phyloP scores from a whole-genome alignment of 2,888 invertebrate genomes.

The Pedicia rivosa region DNA sequence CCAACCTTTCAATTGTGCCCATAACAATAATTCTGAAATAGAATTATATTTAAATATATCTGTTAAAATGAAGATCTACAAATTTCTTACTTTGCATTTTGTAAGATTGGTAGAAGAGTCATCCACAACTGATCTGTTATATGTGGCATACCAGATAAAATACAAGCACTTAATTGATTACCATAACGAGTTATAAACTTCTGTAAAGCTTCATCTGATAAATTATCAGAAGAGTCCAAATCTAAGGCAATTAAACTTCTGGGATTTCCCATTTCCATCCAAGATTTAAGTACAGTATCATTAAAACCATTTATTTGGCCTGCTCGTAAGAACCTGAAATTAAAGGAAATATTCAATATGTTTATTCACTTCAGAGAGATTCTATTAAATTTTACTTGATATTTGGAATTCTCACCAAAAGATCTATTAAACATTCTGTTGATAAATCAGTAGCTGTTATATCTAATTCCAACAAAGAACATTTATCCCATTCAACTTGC shows the following conservation, averaged over 20 bases:
- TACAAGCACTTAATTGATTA: constrained; percentile 72
- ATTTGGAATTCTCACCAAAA: constrained; percentile 73
- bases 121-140: constrained; percentile 98
- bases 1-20: constrained; percentile 93
- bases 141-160: constrained; percentile 90
- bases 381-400: constrained; percentile 32
- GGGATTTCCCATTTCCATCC: constrained; percentile 73
- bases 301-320: constrained; percentile 97
- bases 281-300: constrained; percentile 82
- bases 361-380: not conserved
- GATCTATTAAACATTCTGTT: constrained; percentile 82
- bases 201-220: constrained; percentile 82
- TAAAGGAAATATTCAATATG: not conserved
- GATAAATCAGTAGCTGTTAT: constrained; percentile 94
- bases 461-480: constrained; percentile 84
- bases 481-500: constrained; percentile 98
- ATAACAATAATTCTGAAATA: constrained; percentile 74
- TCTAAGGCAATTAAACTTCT: constrained; percentile 74
- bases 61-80: not conserved
- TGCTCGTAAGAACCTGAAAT: constrained; percentile 69
- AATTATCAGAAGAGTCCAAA: constrained; percentile 87
- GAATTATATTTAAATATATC: not conserved
- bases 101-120: constrained; percentile 78
- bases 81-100: constrained; percentile 66
- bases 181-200: constrained; percentile 87